Evolutionary conservation across 1,140 invertebrate genomes (phyloP).

Genomic region (Drosophila virilis): DNA sequence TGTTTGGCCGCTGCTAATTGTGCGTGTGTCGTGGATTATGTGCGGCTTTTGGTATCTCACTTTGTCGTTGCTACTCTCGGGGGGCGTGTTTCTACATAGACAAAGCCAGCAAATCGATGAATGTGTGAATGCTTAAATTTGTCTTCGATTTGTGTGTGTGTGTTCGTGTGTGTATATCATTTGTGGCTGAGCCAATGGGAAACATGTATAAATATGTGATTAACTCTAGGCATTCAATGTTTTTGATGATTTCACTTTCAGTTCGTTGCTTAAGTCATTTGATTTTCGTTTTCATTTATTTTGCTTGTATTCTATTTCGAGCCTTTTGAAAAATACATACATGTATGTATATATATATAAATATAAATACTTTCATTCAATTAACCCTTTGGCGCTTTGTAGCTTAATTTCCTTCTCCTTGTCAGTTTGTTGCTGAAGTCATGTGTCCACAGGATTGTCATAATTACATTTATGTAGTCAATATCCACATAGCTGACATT

Average conservation of each 20-base stretch:
- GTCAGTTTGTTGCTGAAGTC: slow-evolving; percentile 28
- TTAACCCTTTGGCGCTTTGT: not conserved
- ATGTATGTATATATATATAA: too few species aligned
- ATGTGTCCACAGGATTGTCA: slow-evolving; percentile 64
- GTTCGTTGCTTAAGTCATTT: slow-evolving; percentile 46
- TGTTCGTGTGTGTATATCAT: slow-evolving; percentile 27
- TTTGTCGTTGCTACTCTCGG: slow-evolving; percentile 68
- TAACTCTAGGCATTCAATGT: slow-evolving; percentile 9
- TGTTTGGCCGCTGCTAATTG: slow-evolving; percentile 54
- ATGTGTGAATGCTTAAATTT: slow-evolving; percentile 50
- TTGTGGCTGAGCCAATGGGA: slow-evolving; percentile 33
- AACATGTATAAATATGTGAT: slow-evolving; percentile 12
- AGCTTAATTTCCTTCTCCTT: not conserved
- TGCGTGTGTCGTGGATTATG: slow-evolving; percentile 69
- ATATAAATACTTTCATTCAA: not conserved
- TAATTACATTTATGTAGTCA: slow-evolving; percentile 80
- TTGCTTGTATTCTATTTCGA: not conserved
- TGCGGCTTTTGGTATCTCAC: slow-evolving; percentile 71
- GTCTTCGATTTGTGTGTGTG: slow-evolving; percentile 15
- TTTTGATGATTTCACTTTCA: slow-evolving; percentile 46
- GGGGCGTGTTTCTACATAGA: slow-evolving; percentile 68
- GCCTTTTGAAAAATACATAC: not conserved
- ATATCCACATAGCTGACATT: slow-evolving; percentile 63
- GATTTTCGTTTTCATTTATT: not conserved
- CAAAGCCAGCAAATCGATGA: slow-evolving; percentile 35